Percentiles rank a stretch among this genome's conserved stretches.
Evolutionary conservation across 2,888 invertebrate species (phyloP).

Genomic region (Bombylius discolor): DNA sequence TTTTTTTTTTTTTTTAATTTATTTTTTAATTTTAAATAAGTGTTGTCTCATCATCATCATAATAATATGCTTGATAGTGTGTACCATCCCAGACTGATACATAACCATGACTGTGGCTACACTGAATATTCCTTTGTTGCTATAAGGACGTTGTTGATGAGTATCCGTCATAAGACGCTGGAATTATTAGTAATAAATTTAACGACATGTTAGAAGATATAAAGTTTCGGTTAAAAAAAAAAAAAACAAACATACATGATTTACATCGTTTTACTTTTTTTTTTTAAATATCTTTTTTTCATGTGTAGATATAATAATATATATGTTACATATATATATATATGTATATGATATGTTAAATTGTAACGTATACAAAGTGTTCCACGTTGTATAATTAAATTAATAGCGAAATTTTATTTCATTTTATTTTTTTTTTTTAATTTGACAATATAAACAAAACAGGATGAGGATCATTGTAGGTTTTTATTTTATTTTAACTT

Average conservation of each 20-base stretch:
- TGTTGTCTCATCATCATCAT: slow-evolving; percentile 19
- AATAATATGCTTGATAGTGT: slow-evolving; percentile 19
- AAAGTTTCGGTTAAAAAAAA: background rate
- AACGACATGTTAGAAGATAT: background rate
- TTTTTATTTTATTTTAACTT: too few relatives aligned
- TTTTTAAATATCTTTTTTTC: too few relatives aligned
- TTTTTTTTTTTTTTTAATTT: background rate
- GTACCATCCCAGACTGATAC: slow-evolving; percentile 22
- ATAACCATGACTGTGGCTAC: slow-evolving; percentile 19
- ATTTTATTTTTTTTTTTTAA: too few relatives aligned
- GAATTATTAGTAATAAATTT: slow-evolving; percentile 31
- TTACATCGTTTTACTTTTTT: too few relatives aligned
- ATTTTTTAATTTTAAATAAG: background rate
- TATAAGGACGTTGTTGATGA: slow-evolving; percentile 60
- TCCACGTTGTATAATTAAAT: too few relatives aligned
- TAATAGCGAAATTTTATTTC: too few relatives aligned
- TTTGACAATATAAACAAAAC: too few relatives aligned
- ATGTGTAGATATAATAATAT: too few relatives aligned
- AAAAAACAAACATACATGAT: background rate
- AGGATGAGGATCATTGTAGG: too few relatives aligned
- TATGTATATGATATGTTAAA: too few relatives aligned
- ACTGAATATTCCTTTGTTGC: slow-evolving; percentile 27
- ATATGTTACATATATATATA: too few relatives aligned
- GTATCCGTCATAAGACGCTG: slow-evolving; percentile 60
- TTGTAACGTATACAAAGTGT: too few relatives aligned